phyloP scores from a whole-genome alignment of 2,113 vertebrate genomes.

The Melanerpes aurifrons region DNA sequence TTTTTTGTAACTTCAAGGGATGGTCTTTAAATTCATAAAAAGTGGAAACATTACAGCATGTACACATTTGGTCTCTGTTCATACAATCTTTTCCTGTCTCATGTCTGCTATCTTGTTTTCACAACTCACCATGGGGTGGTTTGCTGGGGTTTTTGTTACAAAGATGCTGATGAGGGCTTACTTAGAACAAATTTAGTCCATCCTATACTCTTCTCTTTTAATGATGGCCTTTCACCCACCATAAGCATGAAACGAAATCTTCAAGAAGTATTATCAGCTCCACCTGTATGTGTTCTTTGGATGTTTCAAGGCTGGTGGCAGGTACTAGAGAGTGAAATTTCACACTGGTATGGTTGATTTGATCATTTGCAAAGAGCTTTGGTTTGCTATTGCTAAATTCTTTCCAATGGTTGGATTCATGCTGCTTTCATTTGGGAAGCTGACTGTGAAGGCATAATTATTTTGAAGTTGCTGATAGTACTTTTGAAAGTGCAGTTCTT shows the following conservation, averaged over 20 bases:
- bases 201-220: not conserved
- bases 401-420: slow-evolving; percentile 13
- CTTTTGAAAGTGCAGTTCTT: not conserved
- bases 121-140: not conserved
- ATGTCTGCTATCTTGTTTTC: not conserved
- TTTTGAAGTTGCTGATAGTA: not conserved
- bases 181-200: not conserved
- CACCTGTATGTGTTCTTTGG: not conserved
- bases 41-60: not conserved
- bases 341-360: not conserved
- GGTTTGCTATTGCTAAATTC: slow-evolving; percentile 20
- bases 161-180: not conserved
- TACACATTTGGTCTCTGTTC: not conserved
- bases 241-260: not conserved
- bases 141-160: not conserved
- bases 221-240: not conserved
- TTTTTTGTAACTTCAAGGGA: not conserved
- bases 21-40: not conserved
- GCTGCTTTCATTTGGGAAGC: not conserved
- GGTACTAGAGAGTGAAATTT: not conserved
- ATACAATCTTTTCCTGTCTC: not conserved
- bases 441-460: not conserved
- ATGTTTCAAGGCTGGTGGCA: not conserved
- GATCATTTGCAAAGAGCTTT: slow-evolving; percentile 10
- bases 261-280: not conserved